Evolutionary conservation across 2,113 vertebrate species (phyloP).

Genomic region (Colius striatus): DNA sequence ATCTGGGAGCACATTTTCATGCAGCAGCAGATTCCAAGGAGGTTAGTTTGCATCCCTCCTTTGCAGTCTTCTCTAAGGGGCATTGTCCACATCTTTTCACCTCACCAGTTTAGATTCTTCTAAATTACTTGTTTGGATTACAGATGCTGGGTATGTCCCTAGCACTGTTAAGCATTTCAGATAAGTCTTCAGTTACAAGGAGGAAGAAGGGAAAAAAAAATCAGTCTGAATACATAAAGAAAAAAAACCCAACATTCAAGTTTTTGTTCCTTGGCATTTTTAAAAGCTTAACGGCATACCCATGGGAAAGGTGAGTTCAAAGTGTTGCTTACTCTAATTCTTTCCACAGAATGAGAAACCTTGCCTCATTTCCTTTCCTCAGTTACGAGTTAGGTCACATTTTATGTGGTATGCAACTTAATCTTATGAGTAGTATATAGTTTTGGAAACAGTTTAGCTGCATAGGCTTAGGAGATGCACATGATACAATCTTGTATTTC

Average conservation of each 20-base stretch:
- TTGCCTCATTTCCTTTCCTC: conserved; percentile 35
- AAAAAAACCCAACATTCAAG: neutral
- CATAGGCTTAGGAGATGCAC: neutral
- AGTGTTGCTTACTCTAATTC: conserved; percentile 5
- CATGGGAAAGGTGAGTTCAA: conserved; percentile 28
- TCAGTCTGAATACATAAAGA: neutral
- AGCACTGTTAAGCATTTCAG: neutral
- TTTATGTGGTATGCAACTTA: neutral
- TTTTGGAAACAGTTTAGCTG: neutral
- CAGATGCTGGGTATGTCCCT: neutral
- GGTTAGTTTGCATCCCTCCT: neutral
- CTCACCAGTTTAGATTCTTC: neutral
- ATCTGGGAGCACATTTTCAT: neutral
- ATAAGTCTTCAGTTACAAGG: neutral
- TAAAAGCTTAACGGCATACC: neutral
- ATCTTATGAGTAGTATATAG: neutral
- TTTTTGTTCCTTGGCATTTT: neutral
- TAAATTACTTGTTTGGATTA: neutral
- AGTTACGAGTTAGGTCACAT: neutral
- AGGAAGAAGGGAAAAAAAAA: neutral
- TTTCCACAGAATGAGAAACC: conserved; percentile 41
- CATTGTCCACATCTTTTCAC: neutral
- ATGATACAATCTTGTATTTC: accelerated
- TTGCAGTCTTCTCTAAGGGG: neutral
- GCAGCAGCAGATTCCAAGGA: neutral